Percentiles rank a stretch among this genome's conserved stretches.
Conservation (phyloP, 2,888 invertebrate genomes). For the Netelia fuscicornis region DNA sequence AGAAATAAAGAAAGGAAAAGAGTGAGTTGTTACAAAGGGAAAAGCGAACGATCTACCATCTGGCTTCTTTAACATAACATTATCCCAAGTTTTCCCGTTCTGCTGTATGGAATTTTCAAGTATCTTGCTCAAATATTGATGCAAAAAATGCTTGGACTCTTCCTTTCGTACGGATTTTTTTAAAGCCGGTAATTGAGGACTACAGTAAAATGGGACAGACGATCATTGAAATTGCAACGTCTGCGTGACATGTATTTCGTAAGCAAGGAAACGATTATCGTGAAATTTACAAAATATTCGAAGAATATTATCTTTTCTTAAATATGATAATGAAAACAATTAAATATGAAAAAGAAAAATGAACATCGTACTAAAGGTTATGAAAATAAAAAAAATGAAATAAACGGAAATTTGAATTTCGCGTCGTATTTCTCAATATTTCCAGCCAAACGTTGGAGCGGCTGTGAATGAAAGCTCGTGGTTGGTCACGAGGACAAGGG, state of each 20-base stretch:
- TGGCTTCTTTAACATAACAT: slow-evolving; percentile 68
- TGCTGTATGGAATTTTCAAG: slow-evolving; percentile 40
- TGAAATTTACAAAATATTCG: no score
- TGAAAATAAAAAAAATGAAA: neutral
- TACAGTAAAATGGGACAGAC: neutral
- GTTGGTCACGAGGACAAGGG: slow-evolving; percentile 58
- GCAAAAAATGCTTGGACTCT: slow-evolving; percentile 33
- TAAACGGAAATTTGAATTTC: neutral
- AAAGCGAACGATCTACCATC: slow-evolving; percentile 57
- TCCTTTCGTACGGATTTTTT: slow-evolving; percentile 16
- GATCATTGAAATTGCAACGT: neutral
- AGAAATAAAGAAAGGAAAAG: slow-evolving; percentile 28
- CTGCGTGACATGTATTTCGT: neutral
- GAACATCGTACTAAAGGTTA: neutral
- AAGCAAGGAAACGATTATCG: no score
- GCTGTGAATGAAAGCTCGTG: slow-evolving; percentile 38
- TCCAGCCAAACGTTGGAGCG: slow-evolving; percentile 22
- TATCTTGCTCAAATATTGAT: slow-evolving; percentile 53
- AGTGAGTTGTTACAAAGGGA: slow-evolving; percentile 65
- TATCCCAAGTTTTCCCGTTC: slow-evolving; percentile 53
- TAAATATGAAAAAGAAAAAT: neutral
- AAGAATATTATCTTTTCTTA: no score
- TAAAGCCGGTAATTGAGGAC: neutral
- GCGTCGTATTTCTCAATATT: slow-evolving; percentile 13
- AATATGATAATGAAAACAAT: neutral